phyloP scores from a whole-genome alignment of 2,113 vertebrate species.

The Siniperca chuatsi region DNA sequence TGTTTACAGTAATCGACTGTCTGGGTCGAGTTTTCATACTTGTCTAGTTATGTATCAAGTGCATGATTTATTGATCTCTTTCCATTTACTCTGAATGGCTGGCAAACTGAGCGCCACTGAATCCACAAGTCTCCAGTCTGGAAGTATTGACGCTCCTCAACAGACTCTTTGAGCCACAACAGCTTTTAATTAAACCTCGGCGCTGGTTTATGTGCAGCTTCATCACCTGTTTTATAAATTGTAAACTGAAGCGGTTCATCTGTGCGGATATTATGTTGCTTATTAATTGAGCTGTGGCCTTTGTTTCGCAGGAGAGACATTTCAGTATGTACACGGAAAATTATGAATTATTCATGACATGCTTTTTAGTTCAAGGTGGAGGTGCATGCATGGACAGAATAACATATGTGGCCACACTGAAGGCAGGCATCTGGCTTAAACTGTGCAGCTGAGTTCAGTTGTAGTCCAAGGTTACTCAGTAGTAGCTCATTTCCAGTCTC shows the following conservation, averaged over 20 bases:
- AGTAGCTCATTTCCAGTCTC: conserved; percentile 47
- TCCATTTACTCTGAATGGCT: conserved; percentile 14
- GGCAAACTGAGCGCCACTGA: conserved; percentile 44
- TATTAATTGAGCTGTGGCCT: conserved; percentile 26
- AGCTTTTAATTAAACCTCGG: conserved; percentile 41
- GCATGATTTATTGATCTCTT: conserved; percentile 41
- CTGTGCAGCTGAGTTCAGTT: conserved; percentile 38
- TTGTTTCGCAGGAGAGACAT: conserved; percentile 3
- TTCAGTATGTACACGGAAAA: conserved; percentile 63
- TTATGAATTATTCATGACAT: conserved; percentile 79
- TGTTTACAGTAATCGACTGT: neutral
- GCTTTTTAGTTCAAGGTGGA: conserved; percentile 68
- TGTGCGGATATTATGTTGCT: neutral
- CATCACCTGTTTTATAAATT: neutral
- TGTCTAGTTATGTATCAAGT: conserved; percentile 20
- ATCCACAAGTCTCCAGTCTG: conserved; percentile 71
- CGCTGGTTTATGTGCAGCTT: conserved; percentile 16
- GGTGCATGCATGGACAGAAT: conserved; percentile 31
- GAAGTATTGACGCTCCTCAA: conserved; percentile 30
- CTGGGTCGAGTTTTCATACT: conserved; percentile 28
- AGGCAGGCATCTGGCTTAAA: conserved; percentile 39
- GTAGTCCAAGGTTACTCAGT: conserved; percentile 38
- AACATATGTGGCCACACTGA: conserved; percentile 9
- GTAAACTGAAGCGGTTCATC: neutral
- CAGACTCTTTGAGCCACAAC: conserved; percentile 19